Conservation (phyloP, 1,140 invertebrate species). For the Caerostris extrusa region DNA sequence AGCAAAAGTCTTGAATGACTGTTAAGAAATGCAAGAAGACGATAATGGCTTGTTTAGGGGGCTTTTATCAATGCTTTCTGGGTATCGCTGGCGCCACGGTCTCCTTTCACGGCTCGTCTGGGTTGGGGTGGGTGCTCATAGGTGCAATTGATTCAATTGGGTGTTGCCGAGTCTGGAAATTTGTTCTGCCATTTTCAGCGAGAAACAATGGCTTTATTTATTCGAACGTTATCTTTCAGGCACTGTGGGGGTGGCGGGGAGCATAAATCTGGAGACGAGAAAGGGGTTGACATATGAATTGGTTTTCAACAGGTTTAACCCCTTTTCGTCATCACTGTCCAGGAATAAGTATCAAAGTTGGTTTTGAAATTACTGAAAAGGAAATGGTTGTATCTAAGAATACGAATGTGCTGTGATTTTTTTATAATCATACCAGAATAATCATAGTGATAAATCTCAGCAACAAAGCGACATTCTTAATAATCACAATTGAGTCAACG, state of each 20-base stretch:
- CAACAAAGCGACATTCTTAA: too few relatives aligned
- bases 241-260: not conserved
- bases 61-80: conserved; percentile 12
- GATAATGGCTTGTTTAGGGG: conserved; percentile 24
- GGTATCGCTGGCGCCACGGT: conserved; percentile 6
- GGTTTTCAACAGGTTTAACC: not conserved
- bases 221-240: not conserved
- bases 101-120: not conserved
- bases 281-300: not conserved
- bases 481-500: too few relatives aligned
- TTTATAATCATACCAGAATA: too few relatives aligned
- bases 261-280: not conserved
- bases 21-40: not conserved
- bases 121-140: not conserved
- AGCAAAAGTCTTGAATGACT: conserved; percentile 37
- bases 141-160: conserved; percentile 44
- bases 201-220: conserved; percentile 30
- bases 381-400: too few relatives aligned
- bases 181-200: conserved; percentile 13
- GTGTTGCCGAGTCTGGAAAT: not conserved
- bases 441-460: too few relatives aligned
- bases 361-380: too few relatives aligned
- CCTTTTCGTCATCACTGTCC: too few relatives aligned
- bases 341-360: too few relatives aligned
- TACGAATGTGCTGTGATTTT: too few relatives aligned